phyloP scores from a whole-genome alignment of 2,888 invertebrate genomes.

The Leistus spinibarbis region DNA sequence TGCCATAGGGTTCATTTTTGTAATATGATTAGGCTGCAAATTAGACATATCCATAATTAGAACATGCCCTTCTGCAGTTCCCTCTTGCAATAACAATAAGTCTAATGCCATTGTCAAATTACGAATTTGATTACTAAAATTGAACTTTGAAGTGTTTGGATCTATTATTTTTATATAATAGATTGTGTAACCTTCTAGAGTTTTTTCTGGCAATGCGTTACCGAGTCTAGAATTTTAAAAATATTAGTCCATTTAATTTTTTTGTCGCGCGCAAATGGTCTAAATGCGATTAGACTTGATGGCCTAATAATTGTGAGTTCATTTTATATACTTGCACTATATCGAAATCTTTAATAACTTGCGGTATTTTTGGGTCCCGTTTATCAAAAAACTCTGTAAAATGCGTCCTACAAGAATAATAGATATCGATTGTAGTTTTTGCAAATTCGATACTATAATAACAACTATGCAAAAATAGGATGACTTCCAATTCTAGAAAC shows the following conservation, averaged over 20 bases:
- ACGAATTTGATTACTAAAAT: constrained; percentile 50
- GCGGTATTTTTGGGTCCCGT: constrained; percentile 60
- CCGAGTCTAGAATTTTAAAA: too few species aligned
- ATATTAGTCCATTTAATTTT: too few species aligned
- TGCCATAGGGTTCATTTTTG: constrained; percentile 66
- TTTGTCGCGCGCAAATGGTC: too few species aligned
- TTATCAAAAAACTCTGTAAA: constrained; percentile 69
- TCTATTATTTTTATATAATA: constrained; percentile 49
- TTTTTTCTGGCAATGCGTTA: constrained; percentile 46
- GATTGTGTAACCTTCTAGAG: too few species aligned
- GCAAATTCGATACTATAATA: constrained; percentile 70
- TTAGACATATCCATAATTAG: constrained; percentile 69
- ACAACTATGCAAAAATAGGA: constrained; percentile 73
- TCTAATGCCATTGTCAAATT: constrained; percentile 51
- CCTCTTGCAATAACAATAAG: constrained; percentile 61
- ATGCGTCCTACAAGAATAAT: constrained; percentile 69
- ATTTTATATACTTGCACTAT: constrained; percentile 46
- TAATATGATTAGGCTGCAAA: constrained; percentile 66
- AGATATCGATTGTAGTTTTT: constrained; percentile 72
- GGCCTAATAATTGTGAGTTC: background rate
- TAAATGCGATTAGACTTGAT: constrained; percentile 59
- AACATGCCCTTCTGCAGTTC: constrained; percentile 63
- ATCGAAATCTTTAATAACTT: constrained; percentile 62
- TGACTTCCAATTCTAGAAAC: constrained; percentile 55
- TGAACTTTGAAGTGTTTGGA: constrained; percentile 49